Base-by-base conservation (phyloP, 2,797 vertebrate genomes). In the Acipenser ruthenus region DNA sequence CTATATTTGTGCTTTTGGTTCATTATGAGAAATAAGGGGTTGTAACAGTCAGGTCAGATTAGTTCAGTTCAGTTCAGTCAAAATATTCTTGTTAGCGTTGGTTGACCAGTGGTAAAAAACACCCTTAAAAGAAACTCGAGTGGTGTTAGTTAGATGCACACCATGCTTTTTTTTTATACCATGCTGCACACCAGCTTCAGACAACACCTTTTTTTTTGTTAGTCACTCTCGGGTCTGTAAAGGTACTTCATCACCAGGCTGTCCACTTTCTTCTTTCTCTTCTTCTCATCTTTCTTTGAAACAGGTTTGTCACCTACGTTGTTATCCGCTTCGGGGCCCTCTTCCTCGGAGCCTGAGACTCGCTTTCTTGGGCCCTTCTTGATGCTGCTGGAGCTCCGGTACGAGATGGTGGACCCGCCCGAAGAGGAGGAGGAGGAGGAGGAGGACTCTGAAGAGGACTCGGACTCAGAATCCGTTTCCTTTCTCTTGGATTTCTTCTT, bases 201-300 rank as follows among this genome's bases (percentile, higher is more conserved):
- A 75, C 70, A 66, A 71, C 79, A 96, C 94, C 92, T 37, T 37
- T 37, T 37, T 37, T 37, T 56, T 86, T 83, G 62, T 93, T 90
- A 97, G 84, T 98, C 95, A 79, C 95, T 97, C 87, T 97, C 95
- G 0, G 94, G 86, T 11, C 90, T 89, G 83, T 97, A 99, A 62
- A 99, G 85, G 81, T 99, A 99, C 79, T 97, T 98, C 96, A 99
- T 96, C 95, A 98, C 89, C 79, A 98, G 76, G 79, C 78, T 97
- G 87, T 99, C 93, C 69, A 98, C 92, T 71, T 90, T 90, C 79
- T 97, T 97, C 82, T 92, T 97, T 66, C 88, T 90, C 73, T 93
- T 89, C 82, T 95, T 98, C 53, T 94, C 89, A 6, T 91, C 85
- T 79, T 95, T 97, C 74, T 86, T 93, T 50, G 75, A 80, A 1